Conservation (phyloP, 1,140 invertebrate species). For the Aphelenchoides avenae region DNA sequence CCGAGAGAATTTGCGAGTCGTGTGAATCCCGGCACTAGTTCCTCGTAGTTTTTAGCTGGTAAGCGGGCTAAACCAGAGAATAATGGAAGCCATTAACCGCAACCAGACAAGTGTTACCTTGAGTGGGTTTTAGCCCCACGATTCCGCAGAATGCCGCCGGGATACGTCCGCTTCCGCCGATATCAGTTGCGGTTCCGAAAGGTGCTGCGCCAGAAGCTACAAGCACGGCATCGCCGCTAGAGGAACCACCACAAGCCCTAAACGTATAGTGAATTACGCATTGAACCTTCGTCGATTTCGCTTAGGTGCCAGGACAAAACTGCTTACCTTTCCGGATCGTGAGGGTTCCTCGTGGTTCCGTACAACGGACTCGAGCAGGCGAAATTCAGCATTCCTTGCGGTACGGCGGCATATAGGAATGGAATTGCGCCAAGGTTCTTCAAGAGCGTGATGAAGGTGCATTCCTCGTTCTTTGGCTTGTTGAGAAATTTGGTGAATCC, state of each 20-base stretch:
- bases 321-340: slow-evolving; percentile 10
- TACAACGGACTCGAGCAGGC: slow-evolving; percentile 53
- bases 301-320: slow-evolving; percentile 12
- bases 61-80: slow-evolving; percentile 23
- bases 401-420: slow-evolving; percentile 62
- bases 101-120: too few species aligned
- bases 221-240: slow-evolving; percentile 60
- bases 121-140: slow-evolving; percentile 60
- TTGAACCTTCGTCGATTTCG: too few species aligned
- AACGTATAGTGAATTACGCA: too few species aligned
- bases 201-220: slow-evolving; percentile 58
- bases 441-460: slow-evolving; percentile 55
- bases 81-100: too few species aligned
- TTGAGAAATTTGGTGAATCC: slow-evolving; percentile 60
- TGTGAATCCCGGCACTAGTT: slow-evolving; percentile 43
- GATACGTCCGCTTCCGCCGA: slow-evolving; percentile 51
- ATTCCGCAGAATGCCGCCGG: slow-evolving; percentile 61
- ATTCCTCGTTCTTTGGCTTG: slow-evolving; percentile 54
- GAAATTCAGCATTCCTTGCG: slow-evolving; percentile 59
- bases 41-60: slow-evolving; percentile 18
- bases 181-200: slow-evolving; percentile 55
- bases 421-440: slow-evolving; percentile 59
- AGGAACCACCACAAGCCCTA: slow-evolving; percentile 52
- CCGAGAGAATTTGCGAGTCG: slow-evolving; percentile 43
- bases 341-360: slow-evolving; percentile 50